Base-by-base conservation (phyloP, 2,888 invertebrate genomes). In the Zeuzera pyrina region DNA sequence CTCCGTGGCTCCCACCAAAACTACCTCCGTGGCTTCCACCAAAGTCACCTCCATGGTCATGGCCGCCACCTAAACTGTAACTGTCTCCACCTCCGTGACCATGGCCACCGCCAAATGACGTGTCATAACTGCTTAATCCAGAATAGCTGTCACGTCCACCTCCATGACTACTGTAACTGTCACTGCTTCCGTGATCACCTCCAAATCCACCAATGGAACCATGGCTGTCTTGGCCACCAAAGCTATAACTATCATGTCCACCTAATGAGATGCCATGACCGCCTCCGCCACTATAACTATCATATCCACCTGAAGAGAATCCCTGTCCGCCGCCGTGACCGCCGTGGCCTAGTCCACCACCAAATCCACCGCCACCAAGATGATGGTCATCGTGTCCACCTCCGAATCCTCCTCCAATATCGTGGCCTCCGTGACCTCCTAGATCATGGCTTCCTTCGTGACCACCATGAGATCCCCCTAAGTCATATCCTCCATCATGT, bases 291-390 rank as follows among this genome's bases (percentile, higher is more conserved):
- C 39, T 34, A 11, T 33, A 15, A 22, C 33, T 16, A 38, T 34
- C 34, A 23, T 14, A 12, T 11, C 31, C 31, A 12, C 27, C 39
- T 24, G 34, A 21, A 21, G 12, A 42, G 24, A 53, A 55, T 3
- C 47, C 51, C 15, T 43, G 38, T 16, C 52, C 49, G 4, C 52
- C 52, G 11, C 45, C 54, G 10, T 42, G 29, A n/a, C 43, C 46
- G 2, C 41, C 43, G n/a, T 35, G 30, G 28, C 43, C 33, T 35
- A 38, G 22, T 27, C 30, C 34, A 3, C 11, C 14, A 16, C 33
- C 31, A 4, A 25, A 25, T 30, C 47, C 40, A 30, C 41, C 30
- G 26, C 38, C 29, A 8, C 34, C 43, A 30, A 38, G 16, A 30
- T 42, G 14, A 24, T 21, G 14, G 29, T 42, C 49, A 8, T 45